Percentiles rank a stretch among this genome's conserved stretches.
phyloP scores from a whole-genome alignment of 2,113 vertebrate species.

The Peromyscus polionotus region DNA sequence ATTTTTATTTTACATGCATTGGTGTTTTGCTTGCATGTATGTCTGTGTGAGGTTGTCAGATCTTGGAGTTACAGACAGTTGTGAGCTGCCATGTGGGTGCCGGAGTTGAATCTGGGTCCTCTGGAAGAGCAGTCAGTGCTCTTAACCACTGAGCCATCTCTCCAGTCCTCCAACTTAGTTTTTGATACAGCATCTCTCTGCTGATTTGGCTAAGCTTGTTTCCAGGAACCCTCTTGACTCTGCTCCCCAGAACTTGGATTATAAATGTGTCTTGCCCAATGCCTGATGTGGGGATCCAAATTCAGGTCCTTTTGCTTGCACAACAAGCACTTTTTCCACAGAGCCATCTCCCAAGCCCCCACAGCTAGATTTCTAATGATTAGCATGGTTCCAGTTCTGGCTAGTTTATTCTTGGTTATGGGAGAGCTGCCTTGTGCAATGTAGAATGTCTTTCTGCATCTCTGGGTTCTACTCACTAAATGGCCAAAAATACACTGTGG shows the following conservation, averaged over 20 bases:
- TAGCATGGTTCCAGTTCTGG: neutral
- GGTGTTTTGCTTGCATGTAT: no score
- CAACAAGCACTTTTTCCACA: neutral
- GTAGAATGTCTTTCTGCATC: neutral
- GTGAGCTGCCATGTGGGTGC: no score
- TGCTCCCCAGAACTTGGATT: neutral
- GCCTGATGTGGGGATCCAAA: neutral
- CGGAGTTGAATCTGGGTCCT: no score
- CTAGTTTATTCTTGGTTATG: neutral
- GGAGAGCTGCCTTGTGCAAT: neutral
- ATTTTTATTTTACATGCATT: no score
- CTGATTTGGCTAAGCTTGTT: neutral
- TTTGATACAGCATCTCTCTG: neutral
- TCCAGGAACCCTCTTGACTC: neutral
- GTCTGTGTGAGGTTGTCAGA: no score
- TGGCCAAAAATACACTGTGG: neutral
- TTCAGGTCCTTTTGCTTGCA: neutral
- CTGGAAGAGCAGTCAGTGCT: no score
- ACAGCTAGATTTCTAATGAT: neutral
- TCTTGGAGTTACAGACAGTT: no score
- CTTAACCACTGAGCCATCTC: no score
- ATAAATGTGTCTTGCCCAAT: neutral
- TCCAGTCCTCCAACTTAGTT: neutral
- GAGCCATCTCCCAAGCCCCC: neutral
- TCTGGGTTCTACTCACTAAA: neutral